Evolutionary conservation across 2,888 invertebrate species (phyloP).

Genomic region (Dasysyrphus tricinctus): DNA sequence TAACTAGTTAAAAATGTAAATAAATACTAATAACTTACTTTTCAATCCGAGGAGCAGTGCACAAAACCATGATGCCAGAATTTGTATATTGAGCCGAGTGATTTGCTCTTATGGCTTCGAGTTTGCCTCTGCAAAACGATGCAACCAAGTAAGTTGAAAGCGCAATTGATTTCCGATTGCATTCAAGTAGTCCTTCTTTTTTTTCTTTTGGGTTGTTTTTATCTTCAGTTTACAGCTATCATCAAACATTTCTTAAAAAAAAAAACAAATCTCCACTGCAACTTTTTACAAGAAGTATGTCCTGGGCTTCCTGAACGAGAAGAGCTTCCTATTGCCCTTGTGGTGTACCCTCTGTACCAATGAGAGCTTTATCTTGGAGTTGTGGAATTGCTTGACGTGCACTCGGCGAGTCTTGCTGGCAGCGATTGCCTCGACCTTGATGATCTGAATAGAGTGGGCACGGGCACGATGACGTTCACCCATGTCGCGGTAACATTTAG

Average conservation of each 20-base stretch:
- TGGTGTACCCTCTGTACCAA: slow-evolving; percentile 95
- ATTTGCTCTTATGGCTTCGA: too few relatives aligned
- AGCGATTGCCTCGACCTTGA: slow-evolving; percentile 96
- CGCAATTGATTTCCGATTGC: too few relatives aligned
- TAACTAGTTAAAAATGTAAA: too few relatives aligned
- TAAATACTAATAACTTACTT: too few relatives aligned
- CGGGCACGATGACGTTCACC: slow-evolving; percentile 98
- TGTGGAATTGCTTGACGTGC: slow-evolving; percentile 99
- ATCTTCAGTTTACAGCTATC: slow-evolving; percentile 58
- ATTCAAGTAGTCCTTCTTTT: too few relatives aligned
- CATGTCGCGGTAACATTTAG: slow-evolving; percentile 99
- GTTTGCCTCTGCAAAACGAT: too few relatives aligned
- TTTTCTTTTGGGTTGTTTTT: too few relatives aligned
- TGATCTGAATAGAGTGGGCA: slow-evolving; percentile 98
- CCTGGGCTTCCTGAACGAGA: slow-evolving; percentile 86
- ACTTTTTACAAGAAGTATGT: slow-evolving; percentile 83
- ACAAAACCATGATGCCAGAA: too few relatives aligned
- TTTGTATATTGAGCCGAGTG: too few relatives aligned
- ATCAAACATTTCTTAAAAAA: slow-evolving; percentile 61
- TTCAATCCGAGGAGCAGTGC: too few relatives aligned
- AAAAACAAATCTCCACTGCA: slow-evolving; percentile 65
- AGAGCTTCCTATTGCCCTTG: slow-evolving; percentile 91
- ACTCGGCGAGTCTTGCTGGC: slow-evolving; percentile 95
- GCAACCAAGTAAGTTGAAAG: too few relatives aligned
- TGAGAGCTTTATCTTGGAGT: slow-evolving; percentile 98